These are phyloP conservation scores for Latheticus oryzae DNA, from an alignment of 2,888 invertebrate genomes.

Conservation along the genomic window DNA sequence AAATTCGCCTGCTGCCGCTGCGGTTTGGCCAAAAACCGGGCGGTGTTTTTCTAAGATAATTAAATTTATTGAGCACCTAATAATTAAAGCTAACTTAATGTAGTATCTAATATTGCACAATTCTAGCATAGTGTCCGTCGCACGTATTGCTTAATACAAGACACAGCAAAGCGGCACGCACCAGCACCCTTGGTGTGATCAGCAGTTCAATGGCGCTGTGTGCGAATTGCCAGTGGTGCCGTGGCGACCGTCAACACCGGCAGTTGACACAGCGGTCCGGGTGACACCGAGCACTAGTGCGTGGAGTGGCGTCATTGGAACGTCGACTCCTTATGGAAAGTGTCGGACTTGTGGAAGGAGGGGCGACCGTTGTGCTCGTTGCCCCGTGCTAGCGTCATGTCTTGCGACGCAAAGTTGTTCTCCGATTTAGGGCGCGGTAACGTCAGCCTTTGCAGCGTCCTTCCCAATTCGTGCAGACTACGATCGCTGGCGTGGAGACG, in stretches of 20 bases:
- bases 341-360: slow-evolving; percentile 83
- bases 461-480: slow-evolving; percentile 71
- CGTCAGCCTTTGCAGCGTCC: slow-evolving; percentile 77
- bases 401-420: slow-evolving; percentile 79
- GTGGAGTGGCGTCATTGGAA: slow-evolving; percentile 81
- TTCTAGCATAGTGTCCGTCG: slow-evolving; percentile 64
- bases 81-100: slow-evolving; percentile 66
- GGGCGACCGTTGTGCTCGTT: slow-evolving; percentile 68
- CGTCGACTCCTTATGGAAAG: slow-evolving; percentile 76
- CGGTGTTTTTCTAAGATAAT: slow-evolving; percentile 48
- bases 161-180: slow-evolving; percentile 52
- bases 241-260: slow-evolving; percentile 55
- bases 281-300: slow-evolving; percentile 70
- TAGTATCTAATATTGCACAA: slow-evolving; percentile 67
- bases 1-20: slow-evolving; percentile 20
- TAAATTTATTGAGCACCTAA: slow-evolving; percentile 67
- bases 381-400: slow-evolving; percentile 73
- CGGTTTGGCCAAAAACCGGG: slow-evolving; percentile 44
- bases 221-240: slow-evolving; percentile 54
- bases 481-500: slow-evolving; percentile 62
- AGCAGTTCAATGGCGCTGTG: slow-evolving; percentile 52
- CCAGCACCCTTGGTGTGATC: slow-evolving; percentile 45
- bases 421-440: slow-evolving; percentile 86
- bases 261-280: slow-evolving; percentile 55
- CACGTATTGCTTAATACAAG: slow-evolving; percentile 59